Percentiles rank a stretch among this genome's conserved stretches.
These are phyloP conservation scores for Galeopterus variegatus DNA, from an alignment of 2,113 vertebrate species.

Conservation along the genomic window DNA sequence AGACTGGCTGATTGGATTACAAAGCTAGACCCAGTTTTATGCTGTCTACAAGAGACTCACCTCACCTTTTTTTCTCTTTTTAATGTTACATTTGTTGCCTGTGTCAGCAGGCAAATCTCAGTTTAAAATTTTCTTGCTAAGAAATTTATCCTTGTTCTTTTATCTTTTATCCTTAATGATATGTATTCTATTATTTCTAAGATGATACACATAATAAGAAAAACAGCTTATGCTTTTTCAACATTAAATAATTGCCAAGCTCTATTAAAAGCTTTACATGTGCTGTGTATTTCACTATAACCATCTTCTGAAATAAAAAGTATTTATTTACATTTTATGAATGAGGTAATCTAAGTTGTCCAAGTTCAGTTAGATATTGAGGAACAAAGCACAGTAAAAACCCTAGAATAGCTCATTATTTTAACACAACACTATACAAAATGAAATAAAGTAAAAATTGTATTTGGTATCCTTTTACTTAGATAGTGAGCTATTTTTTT, in stretches of 20 bases:
- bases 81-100: background rate
- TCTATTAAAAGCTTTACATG: background rate
- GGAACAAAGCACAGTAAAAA: background rate
- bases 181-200: background rate
- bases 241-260: background rate
- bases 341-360: background rate
- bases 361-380: background rate
- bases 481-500: background rate
- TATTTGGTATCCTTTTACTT: background rate
- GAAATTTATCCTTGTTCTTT: background rate
- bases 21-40: too few relatives aligned
- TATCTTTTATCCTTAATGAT: background rate
- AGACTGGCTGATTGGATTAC: too few relatives aligned
- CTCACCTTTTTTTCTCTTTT: background rate
- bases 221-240: background rate
- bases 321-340: background rate
- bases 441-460: background rate
- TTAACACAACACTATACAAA: background rate
- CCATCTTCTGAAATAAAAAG: background rate
- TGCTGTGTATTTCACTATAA: background rate
- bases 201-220: background rate
- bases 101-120: background rate
- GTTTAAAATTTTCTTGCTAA: background rate
- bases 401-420: background rate
- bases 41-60: too few relatives aligned